phyloP scores from a whole-genome alignment of 2,113 vertebrate genomes.

The Silurus glanis region DNA sequence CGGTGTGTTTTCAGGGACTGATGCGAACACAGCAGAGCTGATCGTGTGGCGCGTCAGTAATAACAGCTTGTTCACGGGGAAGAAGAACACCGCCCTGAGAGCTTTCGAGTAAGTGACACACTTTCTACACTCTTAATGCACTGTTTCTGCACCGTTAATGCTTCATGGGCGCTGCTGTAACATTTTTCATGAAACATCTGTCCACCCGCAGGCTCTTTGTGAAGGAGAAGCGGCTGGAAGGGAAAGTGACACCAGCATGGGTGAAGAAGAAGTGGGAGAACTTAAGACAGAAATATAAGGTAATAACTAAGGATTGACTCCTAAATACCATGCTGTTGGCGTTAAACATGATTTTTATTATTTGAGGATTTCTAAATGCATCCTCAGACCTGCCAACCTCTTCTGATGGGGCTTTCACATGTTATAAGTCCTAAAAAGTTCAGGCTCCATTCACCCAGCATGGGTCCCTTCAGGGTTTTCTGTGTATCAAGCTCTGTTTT shows the following conservation, averaged over 20 bases:
- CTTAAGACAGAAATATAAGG: slow-evolving; percentile 53
- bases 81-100: slow-evolving; percentile 46
- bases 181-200: neutral
- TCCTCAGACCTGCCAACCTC: too few species aligned
- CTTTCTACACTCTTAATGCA: too few species aligned
- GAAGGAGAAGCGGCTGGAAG: slow-evolving; percentile 46
- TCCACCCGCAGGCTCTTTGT: slow-evolving; percentile 36
- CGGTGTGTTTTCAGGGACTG: slow-evolving; percentile 43
- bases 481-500: too few species aligned
- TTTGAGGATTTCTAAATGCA: too few species aligned
- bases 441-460: too few species aligned
- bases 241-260: slow-evolving; percentile 48
- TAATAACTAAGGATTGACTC: neutral
- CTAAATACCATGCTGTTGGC: too few species aligned
- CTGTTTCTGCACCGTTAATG: too few species aligned
- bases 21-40: slow-evolving; percentile 49
- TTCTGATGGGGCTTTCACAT: too few species aligned
- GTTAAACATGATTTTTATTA: too few species aligned
- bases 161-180: neutral
- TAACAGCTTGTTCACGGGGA: slow-evolving; percentile 45
- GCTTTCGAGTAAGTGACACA: slow-evolving; percentile 46
- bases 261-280: slow-evolving; percentile 55
- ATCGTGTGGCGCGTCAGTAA: slow-evolving; percentile 48
- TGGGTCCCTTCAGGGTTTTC: too few species aligned
- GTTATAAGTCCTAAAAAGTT: too few species aligned